A percentile compares a stretch with the other conserved stretches of the same genome.
phyloP scores from a whole-genome alignment of 2,888 invertebrate species.

The Drosophila mettleri region DNA sequence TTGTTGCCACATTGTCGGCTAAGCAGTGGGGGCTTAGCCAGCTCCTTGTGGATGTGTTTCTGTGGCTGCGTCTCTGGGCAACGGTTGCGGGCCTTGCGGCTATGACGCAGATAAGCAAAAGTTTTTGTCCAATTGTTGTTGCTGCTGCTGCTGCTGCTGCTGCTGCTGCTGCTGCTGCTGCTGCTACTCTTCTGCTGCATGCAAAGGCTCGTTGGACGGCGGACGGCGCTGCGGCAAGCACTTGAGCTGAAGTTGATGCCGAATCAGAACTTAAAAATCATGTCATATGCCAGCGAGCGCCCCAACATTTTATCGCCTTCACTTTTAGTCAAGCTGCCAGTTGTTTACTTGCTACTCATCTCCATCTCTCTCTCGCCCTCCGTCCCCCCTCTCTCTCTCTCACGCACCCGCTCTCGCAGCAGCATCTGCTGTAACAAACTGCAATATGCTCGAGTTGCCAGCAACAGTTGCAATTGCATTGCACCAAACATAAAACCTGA shows the following conservation, averaged over 20 bases:
- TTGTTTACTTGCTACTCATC: slow-evolving; percentile 1
- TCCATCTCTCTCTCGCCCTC: not conserved
- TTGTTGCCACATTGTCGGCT: slow-evolving; percentile 30
- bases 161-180: not conserved
- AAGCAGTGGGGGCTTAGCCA: not conserved
- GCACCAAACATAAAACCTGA: slow-evolving; percentile 45
- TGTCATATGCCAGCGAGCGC: slow-evolving; percentile 67
- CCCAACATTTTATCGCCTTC: slow-evolving; percentile 58
- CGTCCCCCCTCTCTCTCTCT: not conserved
- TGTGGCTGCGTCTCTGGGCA: slow-evolving; percentile 32
- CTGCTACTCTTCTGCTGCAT: slow-evolving; percentile 36
- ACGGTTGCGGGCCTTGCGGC: slow-evolving; percentile 32
- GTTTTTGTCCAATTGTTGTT: slow-evolving; percentile 27
- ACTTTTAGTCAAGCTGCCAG: slow-evolving; percentile 57
- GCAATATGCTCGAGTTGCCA: slow-evolving; percentile 41
- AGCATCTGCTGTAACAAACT: not conserved
- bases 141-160: not conserved
- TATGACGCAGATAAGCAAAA: slow-evolving; percentile 55
- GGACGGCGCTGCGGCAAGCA: slow-evolving; percentile 44
- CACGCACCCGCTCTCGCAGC: not conserved
- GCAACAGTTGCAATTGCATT: slow-evolving; percentile 44
- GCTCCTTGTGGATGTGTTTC: slow-evolving; percentile 22
- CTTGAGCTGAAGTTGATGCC: slow-evolving; percentile 52
- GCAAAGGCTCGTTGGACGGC: slow-evolving; percentile 14
- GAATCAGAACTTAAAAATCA: slow-evolving; percentile 72